Evolutionary conservation across 2,888 invertebrate species (phyloP).

Genomic region (Xestia xanthographa): DNA sequence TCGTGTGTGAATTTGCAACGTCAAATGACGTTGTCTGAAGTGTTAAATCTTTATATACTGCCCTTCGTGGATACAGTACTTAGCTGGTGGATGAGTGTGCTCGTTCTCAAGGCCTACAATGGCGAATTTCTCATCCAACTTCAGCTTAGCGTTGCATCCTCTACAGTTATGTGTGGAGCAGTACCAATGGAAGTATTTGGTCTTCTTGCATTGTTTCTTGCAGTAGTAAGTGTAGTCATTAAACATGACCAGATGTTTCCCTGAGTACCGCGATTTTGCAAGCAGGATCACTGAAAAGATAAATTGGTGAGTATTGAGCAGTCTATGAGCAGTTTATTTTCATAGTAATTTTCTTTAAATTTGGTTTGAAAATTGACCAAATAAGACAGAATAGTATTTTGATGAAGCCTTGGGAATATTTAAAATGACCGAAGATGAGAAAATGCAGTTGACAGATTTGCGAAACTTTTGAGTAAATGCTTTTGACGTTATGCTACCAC

Average conservation of each 20-base stretch:
- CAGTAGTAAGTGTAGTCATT: constrained; percentile 85
- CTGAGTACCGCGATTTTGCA: constrained; percentile 83
- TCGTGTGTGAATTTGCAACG: constrained; percentile 6
- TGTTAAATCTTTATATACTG: constrained; percentile 77
- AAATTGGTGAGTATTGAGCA: constrained; percentile 24
- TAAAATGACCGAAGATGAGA: background rate
- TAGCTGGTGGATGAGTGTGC: constrained; percentile 82
- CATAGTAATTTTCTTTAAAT: background rate
- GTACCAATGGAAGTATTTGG: constrained; percentile 82
- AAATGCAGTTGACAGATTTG: background rate
- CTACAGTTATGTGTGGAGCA: constrained; percentile 86
- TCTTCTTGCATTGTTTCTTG: constrained; percentile 82
- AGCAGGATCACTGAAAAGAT: constrained; percentile 78
- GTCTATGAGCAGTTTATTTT: background rate
- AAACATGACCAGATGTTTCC: constrained; percentile 81
- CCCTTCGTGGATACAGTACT: constrained; percentile 81
- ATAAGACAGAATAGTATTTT: background rate
- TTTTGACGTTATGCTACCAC: background rate
- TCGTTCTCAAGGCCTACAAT: constrained; percentile 75
- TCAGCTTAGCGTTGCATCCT: constrained; percentile 84
- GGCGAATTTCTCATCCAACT: constrained; percentile 78
- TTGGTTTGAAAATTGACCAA: background rate
- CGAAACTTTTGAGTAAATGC: background rate
- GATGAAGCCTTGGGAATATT: background rate
- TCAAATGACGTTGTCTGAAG: constrained; percentile 5